phyloP scores from a whole-genome alignment of 2,113 vertebrate genomes.

The Centrocercus urophasianus region DNA sequence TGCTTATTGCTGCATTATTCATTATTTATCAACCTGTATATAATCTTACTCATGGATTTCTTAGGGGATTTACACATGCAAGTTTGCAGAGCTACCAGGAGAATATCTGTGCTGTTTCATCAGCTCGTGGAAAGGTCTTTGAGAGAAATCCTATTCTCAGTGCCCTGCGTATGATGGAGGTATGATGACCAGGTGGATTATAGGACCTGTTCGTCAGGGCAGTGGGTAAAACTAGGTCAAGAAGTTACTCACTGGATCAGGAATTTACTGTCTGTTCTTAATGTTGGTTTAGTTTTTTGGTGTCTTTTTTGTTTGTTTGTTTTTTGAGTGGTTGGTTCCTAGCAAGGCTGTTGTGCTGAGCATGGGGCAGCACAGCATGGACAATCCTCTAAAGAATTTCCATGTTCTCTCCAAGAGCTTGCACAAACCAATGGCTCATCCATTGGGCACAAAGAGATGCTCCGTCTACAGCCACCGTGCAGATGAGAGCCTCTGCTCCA shows the following conservation, averaged over 20 bases:
- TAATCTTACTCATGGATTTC: neutral
- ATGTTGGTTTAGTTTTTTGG: no score
- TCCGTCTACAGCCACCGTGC: no score
- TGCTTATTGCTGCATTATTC: neutral
- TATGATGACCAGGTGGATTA: neutral
- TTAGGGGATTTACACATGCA: neutral
- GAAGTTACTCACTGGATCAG: neutral
- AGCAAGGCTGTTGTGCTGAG: neutral
- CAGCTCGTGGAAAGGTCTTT: neutral
- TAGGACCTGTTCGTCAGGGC: neutral
- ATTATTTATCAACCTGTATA: neutral
- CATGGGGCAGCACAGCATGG: neutral
- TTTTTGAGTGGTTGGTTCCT: neutral
- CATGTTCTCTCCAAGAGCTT: neutral
- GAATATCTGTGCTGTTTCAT: neutral
- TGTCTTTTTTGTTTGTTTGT: no score
- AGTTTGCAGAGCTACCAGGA: neutral
- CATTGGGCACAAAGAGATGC: neutral
- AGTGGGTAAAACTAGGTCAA: neutral
- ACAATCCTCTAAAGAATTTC: neutral
- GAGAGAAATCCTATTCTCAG: neutral
- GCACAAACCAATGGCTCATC: neutral
- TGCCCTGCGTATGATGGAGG: neutral
- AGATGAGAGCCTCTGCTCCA: neutral
- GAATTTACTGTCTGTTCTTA: neutral